Percentiles rank a stretch among this genome's conserved stretches.
Evolutionary conservation across 2,888 invertebrate genomes (phyloP).

Genomic region (Heliconius sara): DNA sequence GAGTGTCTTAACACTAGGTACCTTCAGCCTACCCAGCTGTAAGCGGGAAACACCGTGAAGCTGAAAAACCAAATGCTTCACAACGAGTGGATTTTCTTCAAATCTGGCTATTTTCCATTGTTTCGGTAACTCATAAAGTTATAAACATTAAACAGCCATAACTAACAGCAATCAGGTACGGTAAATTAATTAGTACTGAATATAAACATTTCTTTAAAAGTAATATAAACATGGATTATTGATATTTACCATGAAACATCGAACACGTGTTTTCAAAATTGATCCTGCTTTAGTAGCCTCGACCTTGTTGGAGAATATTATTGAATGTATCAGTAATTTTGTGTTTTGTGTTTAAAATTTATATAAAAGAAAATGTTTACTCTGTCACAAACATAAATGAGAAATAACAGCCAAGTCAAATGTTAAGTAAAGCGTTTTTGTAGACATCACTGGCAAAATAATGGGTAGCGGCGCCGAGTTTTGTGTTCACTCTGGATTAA

Average conservation of each 20-base stretch:
- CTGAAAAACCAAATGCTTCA: background rate
- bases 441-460: too few relatives aligned
- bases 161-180: slow-evolving; percentile 25
- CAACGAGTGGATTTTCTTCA: background rate
- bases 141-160: slow-evolving; percentile 7
- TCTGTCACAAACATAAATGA: too few relatives aligned
- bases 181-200: slow-evolving; percentile 36
- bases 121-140: slow-evolving; percentile 25
- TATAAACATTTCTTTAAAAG: slow-evolving; percentile 37
- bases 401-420: too few relatives aligned
- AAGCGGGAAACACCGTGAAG: too few relatives aligned
- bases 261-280: slow-evolving; percentile 24
- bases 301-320: slow-evolving; percentile 16
- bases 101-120: slow-evolving; percentile 23
- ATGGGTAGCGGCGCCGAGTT: too few relatives aligned
- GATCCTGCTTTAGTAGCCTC: slow-evolving; percentile 23
- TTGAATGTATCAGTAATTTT: background rate
- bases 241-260: slow-evolving; percentile 33
- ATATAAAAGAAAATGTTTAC: background rate
- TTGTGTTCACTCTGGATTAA: too few relatives aligned
- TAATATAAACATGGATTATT: slow-evolving; percentile 25
- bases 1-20: too few relatives aligned
- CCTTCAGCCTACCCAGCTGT: too few relatives aligned
- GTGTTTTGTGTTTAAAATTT: background rate
- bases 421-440: too few relatives aligned